Evolutionary conservation across 1,140 invertebrate species (phyloP).

Genomic region (Drosophila carrolli): DNA sequence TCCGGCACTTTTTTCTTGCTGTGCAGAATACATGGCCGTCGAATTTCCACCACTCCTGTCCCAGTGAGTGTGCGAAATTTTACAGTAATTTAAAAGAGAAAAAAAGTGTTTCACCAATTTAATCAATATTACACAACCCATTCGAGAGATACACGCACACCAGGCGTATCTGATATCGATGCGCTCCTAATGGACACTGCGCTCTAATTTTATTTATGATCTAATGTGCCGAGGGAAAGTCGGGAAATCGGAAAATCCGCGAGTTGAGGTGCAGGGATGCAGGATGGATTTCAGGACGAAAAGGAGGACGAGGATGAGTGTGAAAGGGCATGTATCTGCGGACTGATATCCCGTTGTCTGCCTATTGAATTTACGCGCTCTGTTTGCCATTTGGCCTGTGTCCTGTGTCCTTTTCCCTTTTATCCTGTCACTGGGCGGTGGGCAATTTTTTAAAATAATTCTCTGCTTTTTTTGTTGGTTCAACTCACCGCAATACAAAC

Average conservation of each 20-base stretch:
- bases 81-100: constrained; percentile 79
- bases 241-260: constrained; percentile 33
- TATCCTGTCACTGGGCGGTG: constrained; percentile 58
- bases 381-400: constrained; percentile 54
- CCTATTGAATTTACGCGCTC: constrained; percentile 63
- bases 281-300: background rate
- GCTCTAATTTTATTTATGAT: constrained; percentile 83
- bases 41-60: constrained; percentile 29
- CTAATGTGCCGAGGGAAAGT: constrained; percentile 67
- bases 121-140: constrained; percentile 81
- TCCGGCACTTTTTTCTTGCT: background rate
- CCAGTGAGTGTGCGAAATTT: constrained; percentile 81
- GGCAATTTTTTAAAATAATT: constrained; percentile 64
- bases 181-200: constrained; percentile 73
- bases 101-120: constrained; percentile 75
- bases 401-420: constrained; percentile 24
- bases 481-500: constrained; percentile 52
- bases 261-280: constrained; percentile 8
- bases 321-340: constrained; percentile 81
- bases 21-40: background rate
- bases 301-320: constrained; percentile 49
- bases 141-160: constrained; percentile 42
- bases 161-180: constrained; percentile 78
- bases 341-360: constrained; percentile 81
- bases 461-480: constrained; percentile 28